These are phyloP conservation scores for Lepidotrigona ventralis DNA, from an alignment of 1,140 invertebrate species.

Conservation along the genomic window DNA sequence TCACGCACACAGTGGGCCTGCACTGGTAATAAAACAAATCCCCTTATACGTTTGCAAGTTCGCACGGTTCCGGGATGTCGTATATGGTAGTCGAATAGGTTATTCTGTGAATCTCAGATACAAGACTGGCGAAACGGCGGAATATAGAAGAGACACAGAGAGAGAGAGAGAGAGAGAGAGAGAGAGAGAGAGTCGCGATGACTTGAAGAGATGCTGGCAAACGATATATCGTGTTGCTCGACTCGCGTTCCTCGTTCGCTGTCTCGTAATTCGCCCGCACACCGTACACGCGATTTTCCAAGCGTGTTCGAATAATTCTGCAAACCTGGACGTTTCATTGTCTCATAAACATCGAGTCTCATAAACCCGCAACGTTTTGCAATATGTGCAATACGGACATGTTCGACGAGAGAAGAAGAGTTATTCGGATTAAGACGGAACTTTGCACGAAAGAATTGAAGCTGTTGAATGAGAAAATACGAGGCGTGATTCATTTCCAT, in stretches of 20 bases:
- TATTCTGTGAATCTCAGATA: slow-evolving; percentile 37
- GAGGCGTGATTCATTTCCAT: background rate
- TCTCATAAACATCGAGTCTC: background rate
- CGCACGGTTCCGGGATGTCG: slow-evolving; percentile 46
- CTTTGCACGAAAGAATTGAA: too few relatives aligned
- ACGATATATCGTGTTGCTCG: slow-evolving; percentile 35
- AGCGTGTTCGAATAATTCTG: slow-evolving; percentile 16
- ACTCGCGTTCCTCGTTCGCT: slow-evolving; percentile 10
- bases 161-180: background rate
- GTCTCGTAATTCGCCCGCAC: slow-evolving; percentile 30
- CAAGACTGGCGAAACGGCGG: background rate
- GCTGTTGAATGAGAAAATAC: background rate
- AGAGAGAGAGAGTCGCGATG: background rate
- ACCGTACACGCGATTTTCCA: background rate
- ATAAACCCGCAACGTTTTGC: background rate
- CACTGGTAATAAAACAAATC: slow-evolving; percentile 35
- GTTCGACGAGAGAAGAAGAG: background rate
- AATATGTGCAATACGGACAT: background rate
- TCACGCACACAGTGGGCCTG: background rate
- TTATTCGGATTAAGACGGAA: too few relatives aligned
- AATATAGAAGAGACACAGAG: background rate
- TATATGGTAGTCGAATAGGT: slow-evolving; percentile 36
- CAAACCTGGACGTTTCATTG: background rate
- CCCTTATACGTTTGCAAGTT: slow-evolving; percentile 40
- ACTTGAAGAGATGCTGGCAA: slow-evolving; percentile 23